Conservation (phyloP, 2,113 vertebrate genomes). For the Mormyrus lacerda region DNA sequence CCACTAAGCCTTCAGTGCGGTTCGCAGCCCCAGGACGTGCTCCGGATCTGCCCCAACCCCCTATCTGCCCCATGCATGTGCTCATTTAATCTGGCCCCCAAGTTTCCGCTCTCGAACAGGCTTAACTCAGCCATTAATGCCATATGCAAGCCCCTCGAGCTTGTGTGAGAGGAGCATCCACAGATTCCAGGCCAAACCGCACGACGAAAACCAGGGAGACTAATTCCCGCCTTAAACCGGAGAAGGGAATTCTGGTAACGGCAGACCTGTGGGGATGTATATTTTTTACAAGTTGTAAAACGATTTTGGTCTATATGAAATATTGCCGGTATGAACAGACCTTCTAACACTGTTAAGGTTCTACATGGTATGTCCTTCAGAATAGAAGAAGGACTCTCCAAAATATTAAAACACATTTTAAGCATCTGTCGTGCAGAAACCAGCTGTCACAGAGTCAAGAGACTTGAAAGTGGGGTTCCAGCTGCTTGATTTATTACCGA, state of each 20-base stretch:
- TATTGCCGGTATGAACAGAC: neutral
- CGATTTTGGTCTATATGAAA: neutral
- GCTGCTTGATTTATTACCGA: neutral
- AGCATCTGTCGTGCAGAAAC: neutral
- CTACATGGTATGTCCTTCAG: neutral
- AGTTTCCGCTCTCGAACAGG: neutral
- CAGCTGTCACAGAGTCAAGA: neutral
- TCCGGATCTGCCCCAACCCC: neutral
- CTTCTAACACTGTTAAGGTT: neutral
- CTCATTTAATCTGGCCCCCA: neutral
- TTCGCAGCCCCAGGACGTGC: neutral
- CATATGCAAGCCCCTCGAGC: neutral
- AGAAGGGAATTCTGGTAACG: neutral
- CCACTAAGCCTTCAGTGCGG: neutral
- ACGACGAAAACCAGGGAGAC: neutral
- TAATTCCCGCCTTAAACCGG: neutral
- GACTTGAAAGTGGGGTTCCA: neutral
- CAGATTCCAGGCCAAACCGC: neutral
- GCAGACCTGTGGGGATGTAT: neutral
- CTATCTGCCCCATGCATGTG: neutral
- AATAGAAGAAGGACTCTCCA: neutral
- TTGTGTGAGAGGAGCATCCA: neutral
- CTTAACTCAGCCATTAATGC: neutral
- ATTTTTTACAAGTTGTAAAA: neutral
- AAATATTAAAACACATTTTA: neutral